phyloP scores from a whole-genome alignment of 2,797 vertebrate species.

The Premnoplex brunnescens region DNA sequence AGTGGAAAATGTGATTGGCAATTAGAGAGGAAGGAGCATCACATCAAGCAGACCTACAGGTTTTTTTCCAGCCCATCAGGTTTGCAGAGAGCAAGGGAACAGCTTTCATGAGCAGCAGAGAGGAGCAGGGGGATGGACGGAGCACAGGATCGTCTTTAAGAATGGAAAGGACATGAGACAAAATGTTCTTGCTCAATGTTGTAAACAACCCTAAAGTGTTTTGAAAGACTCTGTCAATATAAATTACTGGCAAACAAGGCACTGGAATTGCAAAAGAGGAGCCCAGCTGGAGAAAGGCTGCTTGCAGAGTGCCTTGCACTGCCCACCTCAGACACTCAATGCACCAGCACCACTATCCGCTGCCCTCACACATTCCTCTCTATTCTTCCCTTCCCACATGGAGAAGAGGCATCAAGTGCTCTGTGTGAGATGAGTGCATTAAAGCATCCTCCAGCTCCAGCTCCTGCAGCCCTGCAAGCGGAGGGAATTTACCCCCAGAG shows the following conservation, averaged over 20 bases:
- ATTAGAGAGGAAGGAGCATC: background rate
- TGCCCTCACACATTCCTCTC: constrained; percentile 32
- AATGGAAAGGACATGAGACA: constrained; percentile 66
- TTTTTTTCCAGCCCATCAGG: background rate
- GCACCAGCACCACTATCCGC: background rate
- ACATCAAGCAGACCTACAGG: background rate
- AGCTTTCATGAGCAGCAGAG: background rate
- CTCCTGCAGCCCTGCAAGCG: background rate
- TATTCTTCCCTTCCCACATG: background rate
- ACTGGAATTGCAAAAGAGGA: constrained; percentile 60
- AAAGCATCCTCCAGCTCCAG: background rate
- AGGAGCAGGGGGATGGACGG: background rate
- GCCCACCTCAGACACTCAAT: constrained; percentile 8
- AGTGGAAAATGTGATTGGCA: background rate
- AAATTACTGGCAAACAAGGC: constrained; percentile 54
- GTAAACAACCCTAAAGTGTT: constrained; percentile 75
- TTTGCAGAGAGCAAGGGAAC: background rate
- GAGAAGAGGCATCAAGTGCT: background rate
- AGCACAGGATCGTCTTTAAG: constrained; percentile 40
- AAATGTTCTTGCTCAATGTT: constrained; percentile 65
- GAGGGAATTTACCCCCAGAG: background rate
- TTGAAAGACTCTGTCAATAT: constrained; percentile 70
- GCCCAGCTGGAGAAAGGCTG: constrained; percentile 49
- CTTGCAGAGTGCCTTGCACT: background rate
- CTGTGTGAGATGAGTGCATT: background rate